phyloP scores from a whole-genome alignment of 1,140 invertebrate genomes.

The Caenorhabditis remanei region DNA sequence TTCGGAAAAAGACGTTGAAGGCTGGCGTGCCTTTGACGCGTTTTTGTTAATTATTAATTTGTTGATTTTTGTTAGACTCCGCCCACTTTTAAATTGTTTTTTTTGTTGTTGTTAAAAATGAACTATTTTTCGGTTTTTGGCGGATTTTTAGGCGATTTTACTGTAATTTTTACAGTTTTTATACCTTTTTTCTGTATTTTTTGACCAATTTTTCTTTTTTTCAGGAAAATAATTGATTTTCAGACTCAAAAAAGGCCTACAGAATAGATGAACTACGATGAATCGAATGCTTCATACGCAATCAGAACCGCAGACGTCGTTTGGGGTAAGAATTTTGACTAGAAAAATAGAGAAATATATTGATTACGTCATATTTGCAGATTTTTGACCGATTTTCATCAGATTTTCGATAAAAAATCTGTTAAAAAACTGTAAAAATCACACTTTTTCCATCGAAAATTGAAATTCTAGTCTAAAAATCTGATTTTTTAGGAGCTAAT shows the following conservation, averaged over 20 bases:
- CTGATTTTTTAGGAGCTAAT: too few species aligned
- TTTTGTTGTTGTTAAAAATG: background rate
- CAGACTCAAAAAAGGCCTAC: background rate
- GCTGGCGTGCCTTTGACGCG: background rate
- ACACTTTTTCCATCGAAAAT: too few species aligned
- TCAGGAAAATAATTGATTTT: background rate
- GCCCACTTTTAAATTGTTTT: background rate
- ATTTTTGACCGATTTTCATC: too few species aligned
- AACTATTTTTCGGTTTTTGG: conserved; percentile 3
- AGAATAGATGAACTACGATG: background rate
- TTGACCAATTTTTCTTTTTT: background rate
- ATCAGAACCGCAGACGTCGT: conserved; percentile 31
- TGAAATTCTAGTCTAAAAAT: too few species aligned
- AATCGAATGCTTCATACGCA: conserved; percentile 46
- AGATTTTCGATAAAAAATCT: too few species aligned
- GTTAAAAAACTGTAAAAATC: too few species aligned
- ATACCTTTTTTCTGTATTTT: background rate
- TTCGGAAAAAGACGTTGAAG: conserved; percentile 34
- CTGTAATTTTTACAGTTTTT: conserved; percentile 17
- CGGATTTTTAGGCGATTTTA: background rate
- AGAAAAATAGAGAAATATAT: too few species aligned
- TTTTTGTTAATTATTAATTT: conserved; percentile 50
- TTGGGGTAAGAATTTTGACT: background rate
- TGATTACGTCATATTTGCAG: too few species aligned
- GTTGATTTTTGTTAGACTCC: conserved; percentile 62